Evolutionary conservation across 2,888 invertebrate species (phyloP).

Genomic region (Hypomecis punctinalis): DNA sequence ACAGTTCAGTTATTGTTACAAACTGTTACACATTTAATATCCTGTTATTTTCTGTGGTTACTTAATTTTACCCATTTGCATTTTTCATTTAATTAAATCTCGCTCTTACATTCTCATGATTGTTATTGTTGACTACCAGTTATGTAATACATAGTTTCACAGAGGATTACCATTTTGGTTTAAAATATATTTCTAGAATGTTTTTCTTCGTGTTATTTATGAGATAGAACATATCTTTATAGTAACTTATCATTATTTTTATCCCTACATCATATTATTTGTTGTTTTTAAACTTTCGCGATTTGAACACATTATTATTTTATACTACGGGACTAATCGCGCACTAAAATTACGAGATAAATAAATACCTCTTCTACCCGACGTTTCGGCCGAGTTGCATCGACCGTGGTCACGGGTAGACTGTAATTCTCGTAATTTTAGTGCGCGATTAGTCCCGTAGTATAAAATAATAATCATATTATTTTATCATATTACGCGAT

Average conservation of each 20-base stretch:
- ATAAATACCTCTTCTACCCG: too few species aligned
- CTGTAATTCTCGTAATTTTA: too few species aligned
- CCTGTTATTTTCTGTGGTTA: constrained; percentile 4
- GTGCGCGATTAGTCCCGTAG: too few species aligned
- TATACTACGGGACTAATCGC: too few species aligned
- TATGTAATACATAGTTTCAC: constrained; percentile 1
- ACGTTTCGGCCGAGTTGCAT: too few species aligned
- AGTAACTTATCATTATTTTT: too few species aligned
- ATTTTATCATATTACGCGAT: too few species aligned
- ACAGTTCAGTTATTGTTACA: neutral
- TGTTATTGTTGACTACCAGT: constrained; percentile 5
- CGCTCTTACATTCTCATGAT: neutral
- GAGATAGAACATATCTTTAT: neutral
- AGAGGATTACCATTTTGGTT: neutral
- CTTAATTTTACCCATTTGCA: neutral
- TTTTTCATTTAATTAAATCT: neutral
- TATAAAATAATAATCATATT: too few species aligned
- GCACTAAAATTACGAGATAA: too few species aligned
- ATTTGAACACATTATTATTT: too few species aligned
- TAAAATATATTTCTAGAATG: neutral
- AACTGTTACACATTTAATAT: neutral
- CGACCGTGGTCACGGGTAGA: too few species aligned
- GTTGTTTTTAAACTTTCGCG: neutral
- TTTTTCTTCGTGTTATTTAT: neutral
- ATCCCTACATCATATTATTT: neutral